Conservation (phyloP, 2,797 vertebrate species). For the Margarornis squamiger region DNA sequence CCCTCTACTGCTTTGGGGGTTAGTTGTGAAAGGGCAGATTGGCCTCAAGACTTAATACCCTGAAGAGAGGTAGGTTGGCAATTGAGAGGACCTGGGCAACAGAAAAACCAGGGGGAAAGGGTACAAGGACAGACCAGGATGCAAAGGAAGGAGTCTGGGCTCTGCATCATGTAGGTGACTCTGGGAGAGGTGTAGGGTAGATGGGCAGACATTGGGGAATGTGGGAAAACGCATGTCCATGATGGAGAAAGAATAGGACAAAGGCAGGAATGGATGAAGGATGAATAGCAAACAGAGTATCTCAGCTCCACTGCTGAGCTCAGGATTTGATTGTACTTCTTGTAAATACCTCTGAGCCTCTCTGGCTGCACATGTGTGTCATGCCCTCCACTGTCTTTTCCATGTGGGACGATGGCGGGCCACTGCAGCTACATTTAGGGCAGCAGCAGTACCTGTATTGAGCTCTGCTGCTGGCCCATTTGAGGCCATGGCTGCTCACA, state of each 20-base stretch:
- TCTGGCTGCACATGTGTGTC: rapidly evolving
- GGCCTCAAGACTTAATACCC: background rate
- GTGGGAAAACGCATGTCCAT: rapidly evolving
- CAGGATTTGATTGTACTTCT: background rate
- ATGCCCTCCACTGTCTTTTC: rapidly evolving
- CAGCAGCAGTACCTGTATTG: background rate
- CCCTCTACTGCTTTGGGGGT: background rate
- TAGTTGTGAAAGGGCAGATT: background rate
- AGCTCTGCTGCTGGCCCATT: background rate
- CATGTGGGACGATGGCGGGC: rapidly evolving
- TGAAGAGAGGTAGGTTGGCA: background rate
- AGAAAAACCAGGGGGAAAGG: background rate
- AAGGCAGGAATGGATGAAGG: background rate
- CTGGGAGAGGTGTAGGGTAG: background rate
- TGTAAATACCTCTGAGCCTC: background rate
- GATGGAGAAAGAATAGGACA: background rate
- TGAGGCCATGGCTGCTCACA: background rate
- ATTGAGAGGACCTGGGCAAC: background rate
- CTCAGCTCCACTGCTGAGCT: background rate
- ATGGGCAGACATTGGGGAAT: background rate
- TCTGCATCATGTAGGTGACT: background rate
- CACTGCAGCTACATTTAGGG: background rate
- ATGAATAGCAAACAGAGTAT: background rate
- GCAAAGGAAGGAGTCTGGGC: background rate
- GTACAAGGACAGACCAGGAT: background rate